These are phyloP conservation scores for Drosophila antonietae DNA, from an alignment of 2,888 invertebrate genomes.

Conservation along the genomic window DNA sequence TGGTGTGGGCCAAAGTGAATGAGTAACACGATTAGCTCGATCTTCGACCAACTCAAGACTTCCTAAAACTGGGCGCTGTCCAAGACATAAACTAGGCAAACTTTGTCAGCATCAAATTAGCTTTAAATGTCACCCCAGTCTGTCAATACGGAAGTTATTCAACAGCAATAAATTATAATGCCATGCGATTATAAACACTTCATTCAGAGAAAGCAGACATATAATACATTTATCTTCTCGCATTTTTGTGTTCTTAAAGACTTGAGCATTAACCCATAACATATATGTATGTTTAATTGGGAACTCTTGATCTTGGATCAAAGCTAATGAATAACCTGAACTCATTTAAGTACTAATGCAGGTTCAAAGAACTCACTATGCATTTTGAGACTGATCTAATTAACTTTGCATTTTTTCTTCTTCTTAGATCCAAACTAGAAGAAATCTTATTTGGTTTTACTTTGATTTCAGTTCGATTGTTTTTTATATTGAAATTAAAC, in stretches of 20 bases:
- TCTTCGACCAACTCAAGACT: neutral
- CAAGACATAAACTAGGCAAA: neutral
- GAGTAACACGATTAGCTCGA: neutral
- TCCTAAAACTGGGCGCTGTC: neutral
- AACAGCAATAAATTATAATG: neutral
- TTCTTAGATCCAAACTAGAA: neutral
- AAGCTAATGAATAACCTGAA: too few species aligned
- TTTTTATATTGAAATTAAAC: neutral
- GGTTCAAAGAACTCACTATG: neutral
- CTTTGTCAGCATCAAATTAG: neutral
- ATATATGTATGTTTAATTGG: neutral
- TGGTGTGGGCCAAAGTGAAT: neutral
- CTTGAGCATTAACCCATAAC: neutral
- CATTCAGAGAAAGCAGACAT: neutral
- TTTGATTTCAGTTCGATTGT: neutral
- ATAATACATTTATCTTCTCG: neutral
- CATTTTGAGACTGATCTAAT: neutral
- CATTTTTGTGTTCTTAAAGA: neutral
- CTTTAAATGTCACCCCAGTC: neutral
- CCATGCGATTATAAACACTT: neutral
- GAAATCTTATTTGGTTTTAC: neutral
- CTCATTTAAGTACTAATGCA: neutral
- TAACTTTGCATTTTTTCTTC: neutral
- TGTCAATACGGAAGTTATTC: neutral
- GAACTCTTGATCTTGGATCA: neutral